Evolutionary conservation across 2,113 vertebrate genomes (phyloP), one percentile per base, ranked within the genome.

Genomic region (Oceanites oceanicus): DNA sequence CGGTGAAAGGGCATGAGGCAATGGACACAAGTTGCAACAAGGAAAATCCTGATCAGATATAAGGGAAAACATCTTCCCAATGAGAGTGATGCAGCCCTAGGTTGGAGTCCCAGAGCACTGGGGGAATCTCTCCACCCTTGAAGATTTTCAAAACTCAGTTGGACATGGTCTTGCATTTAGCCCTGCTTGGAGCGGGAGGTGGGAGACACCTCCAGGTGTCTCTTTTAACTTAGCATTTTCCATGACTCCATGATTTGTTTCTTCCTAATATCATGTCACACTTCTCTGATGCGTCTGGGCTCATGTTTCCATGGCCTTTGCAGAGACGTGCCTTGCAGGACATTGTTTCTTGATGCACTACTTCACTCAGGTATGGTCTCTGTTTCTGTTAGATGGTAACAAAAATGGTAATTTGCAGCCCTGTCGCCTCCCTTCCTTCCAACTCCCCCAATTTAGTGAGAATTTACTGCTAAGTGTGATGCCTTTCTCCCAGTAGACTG

Each of bases 221-320:
- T 13, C 58, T 59, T 96, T 55, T 26, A 59, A 71, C 18, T 20
- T 7, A 22, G 50, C 12, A 6, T 78, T 63, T 77, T 71, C 68
- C 61, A 44, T 0, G 0, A 8, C 44, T 71, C 55, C 55, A 5
- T 25, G 32, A 29, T 59, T 83, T 1, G 8, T 66, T 70, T 86
- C 52, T 67, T 70, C 56, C 13, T 55, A 13, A 18, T 10, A 13
- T 9, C 26, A 2, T 2, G 7, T 53, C 84, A 71, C 3, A 0
- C 38, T 62, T 70, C 42, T 38, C 36, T 66, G 38, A 4, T 1
- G 7, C 0, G 0, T 32, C 61, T 67, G 73, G 25, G 55, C 50
- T 81, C 17, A 0, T 5, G 19, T 53, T 72, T 56, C 16, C 29
- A 7, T 3, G 40, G 52, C 21, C 40, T 56, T 81, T 58, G 36